Evolutionary conservation across 2,113 vertebrate species (phyloP), one percentile per base, ranked within the genome.

Genomic region (Euleptes europaea): DNA sequence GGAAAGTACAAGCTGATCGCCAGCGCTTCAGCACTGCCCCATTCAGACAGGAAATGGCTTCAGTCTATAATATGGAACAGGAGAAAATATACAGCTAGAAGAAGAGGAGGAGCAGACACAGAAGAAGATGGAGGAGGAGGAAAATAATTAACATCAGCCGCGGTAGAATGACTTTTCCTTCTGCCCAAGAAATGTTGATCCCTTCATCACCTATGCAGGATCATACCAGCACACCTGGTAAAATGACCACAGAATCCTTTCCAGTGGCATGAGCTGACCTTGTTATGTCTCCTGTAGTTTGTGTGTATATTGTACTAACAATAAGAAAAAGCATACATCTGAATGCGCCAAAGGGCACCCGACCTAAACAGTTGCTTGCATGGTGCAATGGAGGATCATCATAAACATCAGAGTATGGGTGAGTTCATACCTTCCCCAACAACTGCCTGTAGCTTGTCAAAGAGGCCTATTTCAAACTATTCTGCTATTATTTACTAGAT

Each of bases 31-130:
- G 26, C 60, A 47, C 13, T 86, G 26, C 71, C 84, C 70, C 26
- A 85, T 79, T 51, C 10, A 80, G 15, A 13, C 69, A 57, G 78
- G 82, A 93, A 90, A 92, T 83, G 51, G 15, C 28, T 71, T 44
- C 77, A 28, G 38, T 82, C 63, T 76, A 54, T 83, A 80, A 76
- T 71, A n/a, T 88, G 85, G 2, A 54, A 40, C 19, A 70, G 86
- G 78, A 84, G 17, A 1, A 71, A 86, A 31, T 86, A 71, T 70
- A 23, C 9, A 76, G 31, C 1, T 15, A 66, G 21, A 54, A 17
- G 13, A 67, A 23, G 67, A 81, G 23, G 8, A 6, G 47, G 35
- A 57, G 15, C 15, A 79, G 31, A 23, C 12, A 57, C 21, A 23
- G 54, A 23, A 57, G 17, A 67, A 67, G n/a, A 67, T n/a, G 66